Evolutionary conservation across 2,888 invertebrate species (phyloP), one percentile per base, ranked within the genome.

Genomic region (Tachina fera): DNA sequence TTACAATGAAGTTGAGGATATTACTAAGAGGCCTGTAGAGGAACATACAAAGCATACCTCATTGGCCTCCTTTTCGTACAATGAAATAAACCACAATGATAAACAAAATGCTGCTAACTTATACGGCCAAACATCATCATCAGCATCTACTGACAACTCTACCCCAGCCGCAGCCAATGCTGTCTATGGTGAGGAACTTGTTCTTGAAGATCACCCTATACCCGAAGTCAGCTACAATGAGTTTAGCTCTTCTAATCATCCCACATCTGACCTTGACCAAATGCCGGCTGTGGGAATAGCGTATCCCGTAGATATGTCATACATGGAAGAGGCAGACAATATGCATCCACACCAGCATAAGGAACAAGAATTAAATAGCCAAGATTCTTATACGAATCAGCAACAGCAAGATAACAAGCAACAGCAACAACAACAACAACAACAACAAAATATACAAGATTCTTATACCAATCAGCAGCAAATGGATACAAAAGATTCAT

Each of bases 221-320:
- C 92, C 92, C 0, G 89, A 89, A 0, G 88, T 49, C 8, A 87
- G 89, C 19, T 92, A 92, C 67, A 88, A 91, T 31, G 91, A 91
- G 78, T 88, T 86, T 5, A 83, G 88, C 0, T 63, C 88, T 0
- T 70, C 86, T 9, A 87, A 87, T 0, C 89, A 90, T 0, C 91
- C 90, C 8, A 92, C 92, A 3, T 91, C 92, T 0, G 90, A 92
- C 56, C 92, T 92, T 63, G 92, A 92, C 74, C 92, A 92, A 87
- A 92, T 92, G 92, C 92, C 92, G 1, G 91, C 89, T 3, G 87
- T 91, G 76, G 92, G 92, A 31, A 90, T 91, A 65, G 92, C 92
- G 1, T 92, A 92, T 31, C 92, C 92, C 0, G 90, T 92, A 11
- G 91, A 91, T 49, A 89, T 91, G 89, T 89, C 91, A 10, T 90